These are phyloP conservation scores for Synanthedon vespiformis DNA, from an alignment of 2,888 invertebrate species.

Conservation along the genomic window DNA sequence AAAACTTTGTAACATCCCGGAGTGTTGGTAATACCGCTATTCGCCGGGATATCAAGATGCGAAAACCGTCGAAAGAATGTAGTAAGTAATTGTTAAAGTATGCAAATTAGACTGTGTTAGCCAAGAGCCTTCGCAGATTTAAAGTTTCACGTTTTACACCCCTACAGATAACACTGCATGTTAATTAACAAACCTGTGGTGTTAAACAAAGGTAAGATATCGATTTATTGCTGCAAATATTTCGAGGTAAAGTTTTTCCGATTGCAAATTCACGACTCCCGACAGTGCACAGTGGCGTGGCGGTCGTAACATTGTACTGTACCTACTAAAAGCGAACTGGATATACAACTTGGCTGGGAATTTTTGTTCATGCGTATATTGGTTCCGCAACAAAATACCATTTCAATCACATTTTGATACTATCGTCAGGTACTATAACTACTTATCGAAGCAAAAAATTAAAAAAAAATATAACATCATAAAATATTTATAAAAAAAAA, in stretches of 20 bases:
- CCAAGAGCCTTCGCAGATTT: slow-evolving; percentile 18
- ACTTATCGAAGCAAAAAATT: too few species aligned
- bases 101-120: slow-evolving; percentile 41
- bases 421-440: too few species aligned
- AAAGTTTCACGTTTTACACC: slow-evolving; percentile 27
- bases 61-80: slow-evolving; percentile 41
- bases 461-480: too few species aligned
- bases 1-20: neutral
- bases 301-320: neutral
- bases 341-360: neutral
- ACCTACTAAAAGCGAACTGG: neutral
- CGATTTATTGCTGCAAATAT: slow-evolving; percentile 17
- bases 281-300: neutral
- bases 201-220: slow-evolving; percentile 15
- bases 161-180: slow-evolving; percentile 29
- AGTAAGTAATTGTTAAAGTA: slow-evolving; percentile 55
- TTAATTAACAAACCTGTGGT: slow-evolving; percentile 33
- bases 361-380: too few species aligned
- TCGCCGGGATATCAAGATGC: slow-evolving; percentile 19
- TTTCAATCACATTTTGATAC: too few species aligned
- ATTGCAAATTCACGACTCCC: neutral
- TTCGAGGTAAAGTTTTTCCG: slow-evolving; percentile 4
- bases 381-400: too few species aligned
- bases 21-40: slow-evolving; percentile 3
- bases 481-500: too few species aligned